These are phyloP conservation scores for Amblyornis subalaris DNA, from an alignment of 2,113 vertebrate species.

Conservation along the genomic window DNA sequence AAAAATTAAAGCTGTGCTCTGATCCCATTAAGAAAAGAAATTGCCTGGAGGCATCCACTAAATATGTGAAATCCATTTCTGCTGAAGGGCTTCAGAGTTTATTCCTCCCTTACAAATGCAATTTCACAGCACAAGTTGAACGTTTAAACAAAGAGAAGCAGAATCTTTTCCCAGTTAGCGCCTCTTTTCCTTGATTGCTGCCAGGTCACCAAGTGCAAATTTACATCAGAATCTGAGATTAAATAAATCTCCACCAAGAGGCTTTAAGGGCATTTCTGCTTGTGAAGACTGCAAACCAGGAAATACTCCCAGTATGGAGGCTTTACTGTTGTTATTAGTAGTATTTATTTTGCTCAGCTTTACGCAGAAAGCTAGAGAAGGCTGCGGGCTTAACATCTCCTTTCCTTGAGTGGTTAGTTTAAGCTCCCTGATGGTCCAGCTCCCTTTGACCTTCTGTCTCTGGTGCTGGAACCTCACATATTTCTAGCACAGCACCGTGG, in stretches of 20 bases:
- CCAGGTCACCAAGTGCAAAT: constrained; percentile 45
- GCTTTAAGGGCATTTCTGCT: constrained; percentile 7
- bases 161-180: constrained; percentile 15
- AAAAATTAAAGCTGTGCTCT: constrained; percentile 65
- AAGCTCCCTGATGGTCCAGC: neutral
- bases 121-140: constrained; percentile 52
- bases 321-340: constrained; percentile 10
- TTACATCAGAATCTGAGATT: constrained; percentile 23
- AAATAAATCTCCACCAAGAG: constrained; percentile 33
- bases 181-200: constrained; percentile 31
- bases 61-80: constrained; percentile 66
- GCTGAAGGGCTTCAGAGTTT: constrained; percentile 58
- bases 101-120: constrained; percentile 59
- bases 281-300: neutral
- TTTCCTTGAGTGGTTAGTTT: neutral
- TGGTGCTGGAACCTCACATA: neutral
- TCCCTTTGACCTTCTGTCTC: neutral
- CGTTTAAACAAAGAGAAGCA: constrained; percentile 37
- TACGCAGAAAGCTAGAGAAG: neutral
- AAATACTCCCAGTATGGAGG: neutral
- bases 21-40: constrained; percentile 65
- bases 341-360: neutral
- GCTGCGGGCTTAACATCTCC: neutral
- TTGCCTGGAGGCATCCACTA: constrained; percentile 58
- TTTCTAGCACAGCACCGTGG: neutral